Evolutionary conservation across 2,113 vertebrate genomes (phyloP).

Genomic region (Campylomormyrus numenius): DNA sequence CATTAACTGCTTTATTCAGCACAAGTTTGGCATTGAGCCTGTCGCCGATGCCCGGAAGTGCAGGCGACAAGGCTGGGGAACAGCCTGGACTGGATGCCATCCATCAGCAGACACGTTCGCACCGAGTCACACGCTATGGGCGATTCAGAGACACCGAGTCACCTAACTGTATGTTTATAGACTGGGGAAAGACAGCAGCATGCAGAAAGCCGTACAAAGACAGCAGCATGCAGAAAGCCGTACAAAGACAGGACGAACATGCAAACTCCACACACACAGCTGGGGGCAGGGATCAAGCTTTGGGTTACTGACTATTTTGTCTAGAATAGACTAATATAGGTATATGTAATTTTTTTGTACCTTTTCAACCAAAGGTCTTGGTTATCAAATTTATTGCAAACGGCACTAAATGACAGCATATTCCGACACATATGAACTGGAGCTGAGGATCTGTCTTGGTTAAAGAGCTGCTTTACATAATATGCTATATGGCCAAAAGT

Average conservation of each 20-base stretch:
- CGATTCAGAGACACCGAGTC: not conserved
- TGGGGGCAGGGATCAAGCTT: not conserved
- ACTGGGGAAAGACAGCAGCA: not conserved
- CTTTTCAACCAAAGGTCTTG: not conserved
- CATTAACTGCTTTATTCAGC: not conserved
- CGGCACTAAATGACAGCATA: not conserved
- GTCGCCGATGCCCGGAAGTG: too few species aligned
- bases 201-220: not conserved
- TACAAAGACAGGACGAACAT: not conserved
- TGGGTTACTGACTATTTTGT: not conserved
- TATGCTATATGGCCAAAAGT: not conserved
- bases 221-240: not conserved
- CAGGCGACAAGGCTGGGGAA: not conserved
- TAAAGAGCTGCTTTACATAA: not conserved
- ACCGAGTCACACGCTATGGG: not conserved
- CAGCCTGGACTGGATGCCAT: not conserved
- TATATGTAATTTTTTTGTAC: not conserved
- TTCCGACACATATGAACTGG: not conserved
- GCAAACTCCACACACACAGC: not conserved
- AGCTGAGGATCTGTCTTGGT: not conserved
- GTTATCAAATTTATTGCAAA: not conserved
- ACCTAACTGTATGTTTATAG: not conserved
- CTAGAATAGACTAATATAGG: not conserved
- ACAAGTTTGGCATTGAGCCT: not conserved
- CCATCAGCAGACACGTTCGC: not conserved